phyloP scores from a whole-genome alignment of 2,113 vertebrate species.

The Cromileptes altivelis region DNA sequence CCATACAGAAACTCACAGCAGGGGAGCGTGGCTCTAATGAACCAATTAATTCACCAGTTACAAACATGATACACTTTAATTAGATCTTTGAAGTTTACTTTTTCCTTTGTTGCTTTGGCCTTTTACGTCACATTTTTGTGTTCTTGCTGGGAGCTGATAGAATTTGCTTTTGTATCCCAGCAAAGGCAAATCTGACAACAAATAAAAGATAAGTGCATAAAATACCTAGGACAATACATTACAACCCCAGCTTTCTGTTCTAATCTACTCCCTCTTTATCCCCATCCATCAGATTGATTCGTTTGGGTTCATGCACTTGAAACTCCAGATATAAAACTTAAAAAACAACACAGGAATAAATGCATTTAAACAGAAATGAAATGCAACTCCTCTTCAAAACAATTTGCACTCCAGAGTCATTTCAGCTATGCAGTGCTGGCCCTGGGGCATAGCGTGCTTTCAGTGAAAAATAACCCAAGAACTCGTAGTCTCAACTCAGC shows the following conservation, averaged over 20 bases:
- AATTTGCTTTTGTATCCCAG: not conserved
- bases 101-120: not conserved
- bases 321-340: not conserved
- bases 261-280: not conserved
- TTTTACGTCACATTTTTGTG: not conserved
- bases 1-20: conserved; percentile 20
- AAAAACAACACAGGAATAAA: conserved; percentile 18
- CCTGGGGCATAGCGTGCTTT: conserved; percentile 18
- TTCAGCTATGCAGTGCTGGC: conserved; percentile 20
- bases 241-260: not conserved
- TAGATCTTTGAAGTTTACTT: conserved; percentile 21
- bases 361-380: conserved; percentile 28
- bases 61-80: conserved; percentile 25
- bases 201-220: conserved; percentile 1
- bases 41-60: conserved; percentile 43
- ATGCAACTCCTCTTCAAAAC: conserved; percentile 22
- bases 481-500: not conserved
- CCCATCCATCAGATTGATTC: not conserved
- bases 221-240: not conserved
- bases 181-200: conserved; percentile 1
- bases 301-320: conserved; percentile 12
- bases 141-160: not conserved
- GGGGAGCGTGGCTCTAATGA: conserved; percentile 17
- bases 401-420: conserved; percentile 45
- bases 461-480: conserved; percentile 39